phyloP scores from a whole-genome alignment of 2,797 vertebrate genomes.

The Fistularia commersonii region DNA sequence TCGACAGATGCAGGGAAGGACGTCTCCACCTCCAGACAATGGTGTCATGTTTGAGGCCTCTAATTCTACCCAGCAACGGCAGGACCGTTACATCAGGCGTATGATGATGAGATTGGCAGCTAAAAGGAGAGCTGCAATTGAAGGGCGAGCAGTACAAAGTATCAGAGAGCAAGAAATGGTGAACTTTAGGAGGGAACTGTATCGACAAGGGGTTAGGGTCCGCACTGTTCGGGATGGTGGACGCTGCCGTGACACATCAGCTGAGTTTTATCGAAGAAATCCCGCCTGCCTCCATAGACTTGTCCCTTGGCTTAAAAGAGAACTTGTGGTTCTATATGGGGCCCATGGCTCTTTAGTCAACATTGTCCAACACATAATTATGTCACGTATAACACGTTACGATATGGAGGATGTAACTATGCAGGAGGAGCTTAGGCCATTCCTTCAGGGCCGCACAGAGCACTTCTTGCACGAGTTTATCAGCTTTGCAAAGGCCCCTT shows the following conservation, averaged over 20 bases:
- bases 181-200: constrained; percentile 87
- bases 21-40: constrained; percentile 76
- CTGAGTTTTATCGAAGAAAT: constrained; percentile 88
- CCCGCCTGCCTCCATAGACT: constrained; percentile 91
- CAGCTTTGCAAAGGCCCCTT: constrained; percentile 89
- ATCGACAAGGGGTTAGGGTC: constrained; percentile 83
- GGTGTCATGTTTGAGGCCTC: constrained; percentile 85
- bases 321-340: constrained; percentile 87
- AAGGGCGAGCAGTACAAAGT: constrained; percentile 75
- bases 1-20: constrained; percentile 65
- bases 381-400: constrained; percentile 86
- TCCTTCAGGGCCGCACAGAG: constrained; percentile 86
- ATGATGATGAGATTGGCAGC: constrained; percentile 81
- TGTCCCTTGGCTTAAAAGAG: constrained; percentile 90
- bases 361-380: constrained; percentile 90
- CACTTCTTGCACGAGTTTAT: constrained; percentile 96
- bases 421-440: constrained; percentile 84
- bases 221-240: constrained; percentile 84
- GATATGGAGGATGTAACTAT: constrained; percentile 87
- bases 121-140: constrained; percentile 73
- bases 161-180: constrained; percentile 87
- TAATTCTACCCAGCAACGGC: constrained; percentile 37
- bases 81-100: constrained; percentile 74
- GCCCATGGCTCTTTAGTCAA: constrained; percentile 86
- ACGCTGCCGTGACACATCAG: constrained; percentile 85